Conservation (phyloP, 2,888 invertebrate genomes). For the Rotaria sp. region DNA sequence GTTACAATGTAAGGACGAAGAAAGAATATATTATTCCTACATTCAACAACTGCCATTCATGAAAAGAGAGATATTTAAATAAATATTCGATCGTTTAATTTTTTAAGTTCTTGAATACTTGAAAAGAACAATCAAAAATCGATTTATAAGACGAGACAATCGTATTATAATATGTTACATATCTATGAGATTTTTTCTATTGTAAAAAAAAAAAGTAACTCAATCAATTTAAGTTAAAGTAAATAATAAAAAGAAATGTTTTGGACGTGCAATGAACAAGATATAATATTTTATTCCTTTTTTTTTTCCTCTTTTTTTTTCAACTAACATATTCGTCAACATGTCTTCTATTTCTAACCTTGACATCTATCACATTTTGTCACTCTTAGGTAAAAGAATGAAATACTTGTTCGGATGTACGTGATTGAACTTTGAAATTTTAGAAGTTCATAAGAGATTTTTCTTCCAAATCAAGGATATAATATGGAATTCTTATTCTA, state of each 20-base stretch:
- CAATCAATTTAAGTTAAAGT: not conserved
- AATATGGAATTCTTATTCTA: too few species aligned
- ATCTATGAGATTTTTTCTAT: not conserved
- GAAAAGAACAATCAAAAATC: slow-evolving; percentile 2
- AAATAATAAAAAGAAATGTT: too few species aligned
- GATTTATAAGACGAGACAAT: not conserved
- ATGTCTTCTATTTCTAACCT: not conserved
- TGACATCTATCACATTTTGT: not conserved
- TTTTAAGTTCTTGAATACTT: not conserved
- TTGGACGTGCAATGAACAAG: too few species aligned
- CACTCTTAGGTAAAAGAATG: not conserved
- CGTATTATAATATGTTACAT: not conserved
- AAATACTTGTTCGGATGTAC: not conserved
- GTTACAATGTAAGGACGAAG: not conserved
- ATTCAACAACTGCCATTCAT: not conserved
- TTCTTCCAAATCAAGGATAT: not conserved
- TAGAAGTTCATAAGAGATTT: not conserved
- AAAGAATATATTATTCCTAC: not conserved
- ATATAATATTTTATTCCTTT: too few species aligned
- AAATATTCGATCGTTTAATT: slow-evolving; percentile 2
- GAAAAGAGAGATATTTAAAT: not conserved
- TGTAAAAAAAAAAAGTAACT: not conserved
- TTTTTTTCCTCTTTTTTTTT: not conserved
- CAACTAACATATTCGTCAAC: not conserved
- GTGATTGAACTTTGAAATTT: slow-evolving; percentile 9